Base-by-base conservation (phyloP, 92 coral and sea anemone genomes). In the Zoanthus gigantus region DNA sequence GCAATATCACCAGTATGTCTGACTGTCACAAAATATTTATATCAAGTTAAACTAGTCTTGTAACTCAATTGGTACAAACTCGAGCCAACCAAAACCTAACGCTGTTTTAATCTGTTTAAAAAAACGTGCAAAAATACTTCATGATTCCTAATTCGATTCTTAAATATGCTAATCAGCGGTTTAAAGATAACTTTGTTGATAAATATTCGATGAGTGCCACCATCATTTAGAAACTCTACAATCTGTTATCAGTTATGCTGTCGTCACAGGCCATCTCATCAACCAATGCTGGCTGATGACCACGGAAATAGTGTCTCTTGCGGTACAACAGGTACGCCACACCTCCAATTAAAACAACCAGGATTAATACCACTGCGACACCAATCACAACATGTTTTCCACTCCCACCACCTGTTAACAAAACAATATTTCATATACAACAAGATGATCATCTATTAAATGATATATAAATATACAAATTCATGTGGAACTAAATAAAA, bases 211-310 rank as follows among this genome's bases (percentile, higher is more conserved):
- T 47, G 10, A 15, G 9, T 44, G 0, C 9, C 18, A 23, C 23
- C 23, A 23, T 11, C 13, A 18, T 58, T 48, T 1, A 9, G 6
- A 16, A 69, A 12, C 9, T 28, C 88, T 77, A 94, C 30, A 94
- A 83, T 78, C 78, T 90, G 16, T 90, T 87, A 61, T 94, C 94
- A 79, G 74, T 80, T 9, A 80, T 80, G 58, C 28, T 66, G 74
- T 93, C 95, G 16, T 90, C 90, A 65, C 79, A 86, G 15, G 88
- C 98, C 53, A 93, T 88, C 44, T 95, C 93, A n/a, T 95, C 93
- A 3, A 95, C 89, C 53, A 95, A 82, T 12, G 96, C 88, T 23
- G 96, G 93, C 7, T 89, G 90, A 34, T 89, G 94, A 15, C 93
- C 90, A 67, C 53, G n/a, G 77, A 71, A 93, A 32, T 73, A n/a